Conservation (phyloP, 1,140 invertebrate species). For the Lasioglossum baleicum region DNA sequence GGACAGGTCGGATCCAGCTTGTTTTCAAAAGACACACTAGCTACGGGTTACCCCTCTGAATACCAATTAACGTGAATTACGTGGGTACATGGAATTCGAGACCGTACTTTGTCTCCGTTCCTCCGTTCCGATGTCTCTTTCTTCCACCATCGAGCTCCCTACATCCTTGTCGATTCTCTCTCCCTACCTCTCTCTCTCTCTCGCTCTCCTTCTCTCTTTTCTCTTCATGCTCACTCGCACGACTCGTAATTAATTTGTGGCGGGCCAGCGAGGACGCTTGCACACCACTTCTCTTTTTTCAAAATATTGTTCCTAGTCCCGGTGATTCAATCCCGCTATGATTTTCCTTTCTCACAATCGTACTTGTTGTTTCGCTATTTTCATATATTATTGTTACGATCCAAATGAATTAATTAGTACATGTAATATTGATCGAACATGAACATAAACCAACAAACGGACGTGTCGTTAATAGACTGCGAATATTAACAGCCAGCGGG, state of each 20-base stretch:
- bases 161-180: neutral
- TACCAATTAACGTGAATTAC: constrained; percentile 65
- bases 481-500: too few species aligned
- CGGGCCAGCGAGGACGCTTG: constrained; percentile 25
- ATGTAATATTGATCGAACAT: too few species aligned
- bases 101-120: constrained; percentile 42
- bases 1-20: constrained; percentile 42
- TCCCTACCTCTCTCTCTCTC: neutral
- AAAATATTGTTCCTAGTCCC: constrained; percentile 2
- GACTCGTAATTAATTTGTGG: constrained; percentile 45
- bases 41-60: constrained; percentile 55
- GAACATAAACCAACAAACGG: too few species aligned
- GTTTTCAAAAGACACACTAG: constrained; percentile 61
- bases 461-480: too few species aligned
- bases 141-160: neutral
- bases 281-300: neutral
- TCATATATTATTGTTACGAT: too few species aligned
- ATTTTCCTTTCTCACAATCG: too few species aligned
- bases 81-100: constrained; percentile 55
- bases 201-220: neutral
- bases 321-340: too few species aligned
- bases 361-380: too few species aligned
- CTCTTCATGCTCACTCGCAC: constrained; percentile 12
- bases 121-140: constrained; percentile 14
- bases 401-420: too few species aligned